Base-by-base conservation (phyloP, 2,113 vertebrate species). In the Heterocephalus glaber region DNA sequence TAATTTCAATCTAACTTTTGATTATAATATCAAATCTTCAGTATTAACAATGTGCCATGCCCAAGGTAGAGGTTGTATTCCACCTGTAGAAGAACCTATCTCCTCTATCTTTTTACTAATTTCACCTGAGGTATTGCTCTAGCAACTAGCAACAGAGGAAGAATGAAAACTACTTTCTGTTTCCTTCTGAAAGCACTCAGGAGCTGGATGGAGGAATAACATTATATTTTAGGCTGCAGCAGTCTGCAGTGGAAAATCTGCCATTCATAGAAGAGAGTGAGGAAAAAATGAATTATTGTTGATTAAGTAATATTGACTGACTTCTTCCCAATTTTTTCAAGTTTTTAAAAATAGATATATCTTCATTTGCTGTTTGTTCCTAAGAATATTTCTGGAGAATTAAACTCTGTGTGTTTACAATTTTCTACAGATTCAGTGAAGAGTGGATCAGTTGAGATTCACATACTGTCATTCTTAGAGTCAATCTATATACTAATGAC, bases 401-500 rank as follows among this genome's bases (percentile, higher is more conserved):
- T 61, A 35, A 33, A n/a, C 28, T 76, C 22, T 76, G 4, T 76
- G 44, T 76, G 56, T 28, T 3, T 49, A 10, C 22, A 65, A 12
- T 65, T 33, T 65, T 33, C 63, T 65, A 65, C 30, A 38, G 13
- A 28, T 63, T 49, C 56, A 49, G 4, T 47, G 12, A 58, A n/a
- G 3, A 63, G 33, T 52, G 12, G 56, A 4, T 89, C 35, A 76
- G 4, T 12, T 20, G 38, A 74, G 30, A 3, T 76, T 41, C n/a
- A 58, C 35, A 49, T 49, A 14, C 33, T 77, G 20, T 89, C 58
- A 47, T 63, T 33, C 30, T 47, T 30, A 13, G 30, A 61, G 19
- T 65, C 24, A 52, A 38, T 90, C 60, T 80, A 63, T 28, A 14
- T 70, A 35, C 87, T 97, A 97, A 96, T 96, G 92, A 89, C 90